Conservation (phyloP, 2,888 invertebrate genomes). For the Chaetogeoica ovagalla region DNA sequence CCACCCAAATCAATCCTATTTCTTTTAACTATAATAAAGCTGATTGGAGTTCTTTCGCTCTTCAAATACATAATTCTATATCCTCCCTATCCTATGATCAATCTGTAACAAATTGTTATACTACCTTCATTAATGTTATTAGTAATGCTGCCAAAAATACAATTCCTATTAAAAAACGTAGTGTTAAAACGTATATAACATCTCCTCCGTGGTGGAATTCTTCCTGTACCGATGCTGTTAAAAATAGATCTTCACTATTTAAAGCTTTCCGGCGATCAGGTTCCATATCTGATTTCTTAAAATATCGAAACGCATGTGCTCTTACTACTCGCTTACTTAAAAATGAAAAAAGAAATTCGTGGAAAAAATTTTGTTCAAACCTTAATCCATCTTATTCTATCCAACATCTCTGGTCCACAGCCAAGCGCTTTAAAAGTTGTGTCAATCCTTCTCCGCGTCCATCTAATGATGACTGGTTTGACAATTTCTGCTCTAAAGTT, state of each 20-base stretch:
- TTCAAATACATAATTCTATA: background rate
- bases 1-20: background rate
- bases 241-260: background rate
- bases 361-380: slow-evolving; percentile 1
- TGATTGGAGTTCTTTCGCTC: background rate
- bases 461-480: slow-evolving; percentile 4
- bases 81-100: background rate
- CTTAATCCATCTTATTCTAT: background rate
- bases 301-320: background rate
- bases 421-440: slow-evolving; percentile 6
- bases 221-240: background rate
- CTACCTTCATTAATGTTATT: background rate
- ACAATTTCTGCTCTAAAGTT: background rate
- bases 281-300: background rate
- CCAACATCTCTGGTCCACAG: background rate
- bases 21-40: background rate
- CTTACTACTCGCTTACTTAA: background rate
- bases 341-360: background rate
- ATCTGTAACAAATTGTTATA: background rate
- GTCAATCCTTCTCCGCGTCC: background rate
- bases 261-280: background rate
- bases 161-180: background rate
- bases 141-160: background rate
- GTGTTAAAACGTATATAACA: background rate
- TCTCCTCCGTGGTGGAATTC: slow-evolving; percentile 11